Evolutionary conservation across 2,113 vertebrate genomes (phyloP).

Genomic region (Origma solitaria): DNA sequence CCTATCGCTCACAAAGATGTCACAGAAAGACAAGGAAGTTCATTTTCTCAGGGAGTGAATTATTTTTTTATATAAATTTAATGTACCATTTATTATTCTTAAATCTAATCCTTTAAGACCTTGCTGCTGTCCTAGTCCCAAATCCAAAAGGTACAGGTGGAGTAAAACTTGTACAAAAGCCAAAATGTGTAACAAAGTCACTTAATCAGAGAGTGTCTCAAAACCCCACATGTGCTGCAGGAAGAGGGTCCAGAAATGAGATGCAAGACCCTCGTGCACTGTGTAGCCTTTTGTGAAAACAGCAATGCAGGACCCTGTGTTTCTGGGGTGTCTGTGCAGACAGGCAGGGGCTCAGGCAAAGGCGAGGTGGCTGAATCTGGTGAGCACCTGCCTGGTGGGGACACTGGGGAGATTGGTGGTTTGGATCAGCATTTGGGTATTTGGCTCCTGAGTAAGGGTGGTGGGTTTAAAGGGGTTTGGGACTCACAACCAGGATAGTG

Average conservation of each 20-base stretch:
- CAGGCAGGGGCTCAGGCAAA: background rate
- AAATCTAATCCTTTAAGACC: constrained; percentile 1
- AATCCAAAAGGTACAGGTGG: background rate
- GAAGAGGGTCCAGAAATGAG: background rate
- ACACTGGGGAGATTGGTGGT: fast-evolving
- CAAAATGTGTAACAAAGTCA: background rate
- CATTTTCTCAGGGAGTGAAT: constrained; percentile 7
- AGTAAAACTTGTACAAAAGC: background rate
- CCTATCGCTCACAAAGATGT: background rate
- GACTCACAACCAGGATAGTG: background rate
- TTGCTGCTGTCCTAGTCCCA: background rate
- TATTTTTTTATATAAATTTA: background rate
- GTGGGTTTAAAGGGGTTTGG: background rate
- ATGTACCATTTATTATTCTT: background rate
- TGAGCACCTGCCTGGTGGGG: background rate
- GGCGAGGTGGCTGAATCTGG: background rate
- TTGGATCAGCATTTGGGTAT: background rate
- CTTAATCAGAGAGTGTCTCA: background rate
- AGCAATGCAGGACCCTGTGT: background rate
- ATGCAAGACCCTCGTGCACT: background rate
- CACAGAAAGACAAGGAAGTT: constrained; percentile 41
- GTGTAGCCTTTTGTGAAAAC: background rate
- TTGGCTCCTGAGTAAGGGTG: background rate
- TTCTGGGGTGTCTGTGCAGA: background rate
- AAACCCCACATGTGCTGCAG: fast-evolving